Evolutionary conservation across 2,888 invertebrate species (phyloP), one percentile per base, ranked within the genome.

Genomic region (Yponomeuta sedellus): DNA sequence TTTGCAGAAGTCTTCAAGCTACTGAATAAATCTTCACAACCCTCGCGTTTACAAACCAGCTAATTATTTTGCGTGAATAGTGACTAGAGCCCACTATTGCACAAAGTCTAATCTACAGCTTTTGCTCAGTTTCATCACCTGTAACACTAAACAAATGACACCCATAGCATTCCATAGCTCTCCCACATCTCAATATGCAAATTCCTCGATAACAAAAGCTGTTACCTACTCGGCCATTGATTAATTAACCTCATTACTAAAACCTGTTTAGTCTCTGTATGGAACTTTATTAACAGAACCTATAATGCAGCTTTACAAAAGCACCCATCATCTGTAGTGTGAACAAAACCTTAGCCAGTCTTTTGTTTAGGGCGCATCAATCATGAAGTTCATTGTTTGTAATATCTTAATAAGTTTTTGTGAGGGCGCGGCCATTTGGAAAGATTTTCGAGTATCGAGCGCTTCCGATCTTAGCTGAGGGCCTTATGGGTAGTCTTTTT

Each of bases 331-430:
- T 59, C 74, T 75, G 69, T 67, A 68, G 66, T 69, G 66, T 72
- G 78, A 85, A 87, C 87, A 87, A 88, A 82, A 78, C 74, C 73
- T 68, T 52, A 52, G 72, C 70, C 76, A 75, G 75, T 76, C 77
- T 84, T 82, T 90, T 89, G 90, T 91, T 84, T 82, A 74, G 76
- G 74, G 73, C 76, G 77, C 90, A 91, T 91, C 90, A 88, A 91
- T 91, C 90, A 89, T 75, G 66, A 67, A 72, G 66, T 72, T 74
- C 83, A 80, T 89, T 90, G 90, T 89, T 85, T 85, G 86, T 77
- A 75, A 82, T 88, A 86, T 89, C 89, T 89, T 90, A 89, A 89
- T 89, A 90, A 86, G 80, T 86, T 88, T 86, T 89, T 90, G 82
- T 88, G 77, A 75, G 74, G 79, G 81, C 78, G 80, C 86, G 88